phyloP scores from a whole-genome alignment of 2,888 invertebrate species.

The Trachelus tabidus region DNA sequence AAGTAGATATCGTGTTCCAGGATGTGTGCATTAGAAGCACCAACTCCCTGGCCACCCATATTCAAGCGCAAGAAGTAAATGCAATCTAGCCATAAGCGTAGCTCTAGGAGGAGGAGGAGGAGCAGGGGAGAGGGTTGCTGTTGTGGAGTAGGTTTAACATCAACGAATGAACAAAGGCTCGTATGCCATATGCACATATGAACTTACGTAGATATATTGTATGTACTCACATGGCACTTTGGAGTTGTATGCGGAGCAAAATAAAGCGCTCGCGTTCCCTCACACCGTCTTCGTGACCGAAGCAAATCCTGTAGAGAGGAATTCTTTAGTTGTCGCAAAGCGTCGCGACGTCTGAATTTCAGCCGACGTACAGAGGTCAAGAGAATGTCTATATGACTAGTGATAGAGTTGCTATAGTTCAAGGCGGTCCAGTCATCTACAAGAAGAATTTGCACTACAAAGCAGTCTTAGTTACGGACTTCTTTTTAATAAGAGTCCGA shows the following conservation, averaged over 20 bases:
- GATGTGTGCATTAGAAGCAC: constrained; percentile 32
- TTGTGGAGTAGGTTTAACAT: not conserved
- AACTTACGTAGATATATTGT: not conserved
- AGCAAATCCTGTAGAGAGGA: not conserved
- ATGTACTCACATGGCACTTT: not conserved
- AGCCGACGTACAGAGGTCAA: not conserved
- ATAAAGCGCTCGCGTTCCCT: not conserved
- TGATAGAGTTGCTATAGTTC: not conserved
- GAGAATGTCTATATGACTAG: not conserved
- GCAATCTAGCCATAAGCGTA: not conserved
- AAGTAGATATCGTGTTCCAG: constrained; percentile 32
- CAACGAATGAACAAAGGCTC: not conserved
- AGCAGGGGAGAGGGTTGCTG: not conserved
- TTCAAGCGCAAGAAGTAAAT: not conserved
- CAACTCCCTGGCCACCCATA: constrained; percentile 12
- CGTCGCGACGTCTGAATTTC: not conserved
- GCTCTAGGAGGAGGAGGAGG: not conserved
- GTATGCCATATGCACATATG: not conserved
- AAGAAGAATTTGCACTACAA: not conserved
- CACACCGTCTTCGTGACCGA: not conserved
- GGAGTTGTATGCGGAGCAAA: not conserved
- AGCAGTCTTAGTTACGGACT: not conserved
- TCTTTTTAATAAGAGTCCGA: not conserved
- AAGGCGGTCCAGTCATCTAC: not conserved
- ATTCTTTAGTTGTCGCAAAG: not conserved